Evolutionary conservation across 2,113 vertebrate genomes (phyloP), one percentile per base, ranked within the genome.

Genomic region (Chloropsis cyanopogon): DNA sequence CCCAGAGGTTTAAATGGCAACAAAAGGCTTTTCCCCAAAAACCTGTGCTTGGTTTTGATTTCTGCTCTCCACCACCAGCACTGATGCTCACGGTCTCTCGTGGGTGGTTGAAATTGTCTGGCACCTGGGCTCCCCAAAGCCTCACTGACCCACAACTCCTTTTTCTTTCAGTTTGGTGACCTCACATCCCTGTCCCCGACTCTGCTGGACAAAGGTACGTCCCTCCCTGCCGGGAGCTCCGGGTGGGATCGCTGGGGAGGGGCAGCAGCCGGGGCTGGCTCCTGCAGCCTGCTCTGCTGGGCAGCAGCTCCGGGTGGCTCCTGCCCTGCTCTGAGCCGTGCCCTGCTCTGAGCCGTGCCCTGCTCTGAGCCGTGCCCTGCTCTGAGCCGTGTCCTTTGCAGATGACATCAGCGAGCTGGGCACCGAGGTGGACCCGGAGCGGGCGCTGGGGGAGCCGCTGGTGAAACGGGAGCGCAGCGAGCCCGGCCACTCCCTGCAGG

Each of bases 391-490:
- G 54, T 71, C 96, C 6, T 98, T 97, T 95, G 97, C 98, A 92
- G 99, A 99, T 12, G 98, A 99, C 94, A 97, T 98, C 49, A 96
- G 98, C 5, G 98, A 98, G 70, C 82, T 98, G 70, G 97, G 98
- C 82, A 96, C 98, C 0, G 98, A 99, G 39, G 97, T 91, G 1
- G 98, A 98, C 10, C 7, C 73, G 0, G 96, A 97, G 8, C 94
- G 77, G 56, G 95, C 96, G 20, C 60, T 98, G 11, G 97, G 97
- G 10, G 99, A 99, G 78, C 99, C 99, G 0, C 98, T 98, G 19
- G 99, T 99, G 31, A 99, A 99, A 88, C 98, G 99, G 3, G 99
- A 99, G 79, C 98, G 99, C 90, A 98, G 98, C 2, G 99, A 99
- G 72, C 97, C 99, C 8, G 98, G 96, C 87, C 98, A 98, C 97